Percentiles rank a stretch among this genome's conserved stretches.
phyloP scores from a whole-genome alignment of 2,113 vertebrate species.

The Leptocoma aspasia region DNA sequence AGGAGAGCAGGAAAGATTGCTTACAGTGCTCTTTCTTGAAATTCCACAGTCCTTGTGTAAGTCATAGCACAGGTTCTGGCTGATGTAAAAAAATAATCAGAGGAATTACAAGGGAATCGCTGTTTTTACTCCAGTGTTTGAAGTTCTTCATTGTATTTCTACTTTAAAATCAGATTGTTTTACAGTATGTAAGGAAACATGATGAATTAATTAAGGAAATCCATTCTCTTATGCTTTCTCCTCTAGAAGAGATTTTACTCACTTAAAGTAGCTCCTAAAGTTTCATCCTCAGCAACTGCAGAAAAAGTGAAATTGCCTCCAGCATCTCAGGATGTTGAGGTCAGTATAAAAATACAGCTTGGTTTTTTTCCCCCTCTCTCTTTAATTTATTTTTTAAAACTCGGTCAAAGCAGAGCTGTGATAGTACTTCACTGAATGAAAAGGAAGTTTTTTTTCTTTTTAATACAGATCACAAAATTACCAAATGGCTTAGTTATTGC shows the following conservation, averaged over 20 bases:
- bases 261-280: constrained; percentile 85
- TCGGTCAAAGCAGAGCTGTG: neutral
- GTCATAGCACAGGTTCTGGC: neutral
- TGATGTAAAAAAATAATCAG: neutral
- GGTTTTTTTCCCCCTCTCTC: neutral
- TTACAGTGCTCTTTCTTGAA: neutral
- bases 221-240: constrained; percentile 1
- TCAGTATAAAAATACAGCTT: constrained; percentile 66
- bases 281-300: constrained; percentile 55
- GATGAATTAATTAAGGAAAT: neutral
- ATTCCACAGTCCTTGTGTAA: neutral
- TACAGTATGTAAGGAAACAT: neutral
- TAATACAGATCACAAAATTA: constrained; percentile 85
- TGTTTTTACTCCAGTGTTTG: neutral
- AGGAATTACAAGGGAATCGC: neutral
- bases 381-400: neutral
- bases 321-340: constrained; percentile 87
- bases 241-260: constrained; percentile 89
- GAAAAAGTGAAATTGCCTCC: constrained; percentile 70
- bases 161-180: neutral
- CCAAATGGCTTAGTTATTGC: constrained; percentile 91
- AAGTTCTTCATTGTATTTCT: neutral
- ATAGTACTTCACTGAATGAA: neutral
- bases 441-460: neutral
- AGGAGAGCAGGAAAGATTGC: neutral